Evolutionary conservation across 2,113 vertebrate genomes (phyloP), one percentile per base, ranked within the genome.

Genomic region (Clupea harengus): DNA sequence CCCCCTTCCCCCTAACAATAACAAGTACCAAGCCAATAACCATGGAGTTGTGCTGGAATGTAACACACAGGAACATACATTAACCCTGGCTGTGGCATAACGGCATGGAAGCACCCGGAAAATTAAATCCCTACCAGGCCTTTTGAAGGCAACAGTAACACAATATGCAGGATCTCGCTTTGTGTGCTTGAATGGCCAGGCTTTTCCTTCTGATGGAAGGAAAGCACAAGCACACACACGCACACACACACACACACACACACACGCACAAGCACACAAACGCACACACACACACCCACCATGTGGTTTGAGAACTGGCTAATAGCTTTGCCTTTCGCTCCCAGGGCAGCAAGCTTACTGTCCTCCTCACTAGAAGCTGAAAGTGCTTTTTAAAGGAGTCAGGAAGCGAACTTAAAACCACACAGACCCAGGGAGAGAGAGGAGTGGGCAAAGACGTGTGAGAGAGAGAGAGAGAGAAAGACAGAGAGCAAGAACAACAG

Each of bases 31-130:
- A 25, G 60, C 60, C 60, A 67, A 67, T 67, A 67, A 67, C 60
- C 60, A 67, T 67, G 60, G 60, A 25, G 60, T 67, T 67, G 60
- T 91, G 89, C 89, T 89, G 91, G 92, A 93, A 92, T 91, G 89
- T 75, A 89, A 89, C 89, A 91, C 90, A 91, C 89, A 92, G 85
- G 49, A 78, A 88, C 84, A 89, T 84, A 89, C 81, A 91, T 75
- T 50, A 82, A 85, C 46, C 84, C 75, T n/a, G 60, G 60, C 60
- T 67, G 60, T 25, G 60, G 60, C 60, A 67, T 67, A 67, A 67
- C 60, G 60, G 25, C 60, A 67, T 67, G 60, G 60, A 67, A 28
- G 60, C 60, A 67, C 60, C 60, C 60, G 25, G 60, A 67, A 67
- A 67, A 67, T 67, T 67, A 67, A 67, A 67, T 67, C 60, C 60